A percentile compares a stretch with the other conserved stretches of the same genome.
Evolutionary conservation across 2,113 vertebrate species (phyloP).

Genomic region (Formicarius rufipectus): DNA sequence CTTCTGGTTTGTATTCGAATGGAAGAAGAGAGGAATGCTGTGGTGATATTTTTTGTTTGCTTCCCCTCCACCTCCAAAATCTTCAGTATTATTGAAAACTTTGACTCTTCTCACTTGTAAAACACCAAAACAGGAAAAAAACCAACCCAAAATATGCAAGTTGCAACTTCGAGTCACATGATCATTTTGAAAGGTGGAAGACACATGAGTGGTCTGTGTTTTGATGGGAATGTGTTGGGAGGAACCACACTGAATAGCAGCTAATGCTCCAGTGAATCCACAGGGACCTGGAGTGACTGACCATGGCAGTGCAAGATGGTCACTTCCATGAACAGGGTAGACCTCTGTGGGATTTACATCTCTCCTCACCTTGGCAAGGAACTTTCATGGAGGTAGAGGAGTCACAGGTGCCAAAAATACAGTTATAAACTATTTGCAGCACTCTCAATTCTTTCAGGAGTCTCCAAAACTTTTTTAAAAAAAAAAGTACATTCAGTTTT

Average conservation of each 20-base stretch:
- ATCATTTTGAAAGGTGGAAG: background rate
- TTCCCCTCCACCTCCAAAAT: background rate
- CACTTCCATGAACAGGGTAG: background rate
- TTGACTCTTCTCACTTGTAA: background rate
- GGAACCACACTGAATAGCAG: background rate
- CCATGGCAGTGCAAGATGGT: background rate
- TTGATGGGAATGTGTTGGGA: background rate
- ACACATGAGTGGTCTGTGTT: background rate
- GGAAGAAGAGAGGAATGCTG: background rate
- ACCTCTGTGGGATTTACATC: background rate
- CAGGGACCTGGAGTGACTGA: slow-evolving; percentile 4
- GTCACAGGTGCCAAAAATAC: background rate
- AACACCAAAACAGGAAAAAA: background rate
- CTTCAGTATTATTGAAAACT: background rate
- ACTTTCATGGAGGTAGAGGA: background rate
- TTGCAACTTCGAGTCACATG: background rate
- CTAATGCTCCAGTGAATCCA: background rate
- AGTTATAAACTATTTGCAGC: background rate
- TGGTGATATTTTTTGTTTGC: background rate
- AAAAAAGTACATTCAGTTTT: slow-evolving; percentile 66
- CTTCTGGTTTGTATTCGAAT: background rate
- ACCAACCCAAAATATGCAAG: rapidly evolving
- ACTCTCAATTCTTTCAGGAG: slow-evolving; percentile 11
- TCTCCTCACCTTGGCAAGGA: background rate
- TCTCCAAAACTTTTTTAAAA: slow-evolving; percentile 18